A percentile compares a stretch with the other conserved stretches of the same genome.
Evolutionary conservation across 2,888 invertebrate species (phyloP).

Genomic region (Leucozona laternaria): DNA sequence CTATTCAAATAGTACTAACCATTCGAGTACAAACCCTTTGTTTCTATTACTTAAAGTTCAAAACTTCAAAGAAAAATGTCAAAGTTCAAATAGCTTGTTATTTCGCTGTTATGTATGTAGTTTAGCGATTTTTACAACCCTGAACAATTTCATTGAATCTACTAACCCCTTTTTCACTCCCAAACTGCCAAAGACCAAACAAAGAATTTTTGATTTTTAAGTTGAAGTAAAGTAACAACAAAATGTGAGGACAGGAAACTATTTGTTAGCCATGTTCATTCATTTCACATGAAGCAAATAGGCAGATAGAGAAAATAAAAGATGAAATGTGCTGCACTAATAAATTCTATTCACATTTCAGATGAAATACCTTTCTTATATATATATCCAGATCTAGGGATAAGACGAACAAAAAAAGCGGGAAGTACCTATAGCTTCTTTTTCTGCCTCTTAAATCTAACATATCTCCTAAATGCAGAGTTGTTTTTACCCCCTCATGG

Average conservation of each 20-base stretch:
- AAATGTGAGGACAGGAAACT: not conserved
- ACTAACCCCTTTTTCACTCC: not conserved
- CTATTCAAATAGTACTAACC: not conserved
- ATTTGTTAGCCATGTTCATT: not conserved
- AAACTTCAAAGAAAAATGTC: not conserved
- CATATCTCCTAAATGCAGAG: not conserved
- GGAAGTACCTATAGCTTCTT: not conserved
- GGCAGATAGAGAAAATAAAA: not conserved
- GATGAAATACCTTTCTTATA: no score
- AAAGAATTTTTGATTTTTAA: not conserved
- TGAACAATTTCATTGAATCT: not conserved
- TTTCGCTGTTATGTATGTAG: not conserved
- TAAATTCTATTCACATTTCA: constrained; percentile 25
- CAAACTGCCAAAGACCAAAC: not conserved
- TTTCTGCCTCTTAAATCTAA: not conserved
- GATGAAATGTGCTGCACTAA: constrained; percentile 3
- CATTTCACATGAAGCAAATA: not conserved
- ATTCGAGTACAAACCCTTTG: not conserved
- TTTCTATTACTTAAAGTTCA: not conserved
- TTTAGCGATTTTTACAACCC: not conserved
- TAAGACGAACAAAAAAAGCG: not conserved
- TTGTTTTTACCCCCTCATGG: not conserved
- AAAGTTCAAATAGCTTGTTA: not conserved
- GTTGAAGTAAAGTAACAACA: not conserved
- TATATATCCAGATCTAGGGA: not conserved